These are phyloP conservation scores for Philopotamus ludificatus DNA, from an alignment of 1,140 invertebrate species.

Conservation along the genomic window DNA sequence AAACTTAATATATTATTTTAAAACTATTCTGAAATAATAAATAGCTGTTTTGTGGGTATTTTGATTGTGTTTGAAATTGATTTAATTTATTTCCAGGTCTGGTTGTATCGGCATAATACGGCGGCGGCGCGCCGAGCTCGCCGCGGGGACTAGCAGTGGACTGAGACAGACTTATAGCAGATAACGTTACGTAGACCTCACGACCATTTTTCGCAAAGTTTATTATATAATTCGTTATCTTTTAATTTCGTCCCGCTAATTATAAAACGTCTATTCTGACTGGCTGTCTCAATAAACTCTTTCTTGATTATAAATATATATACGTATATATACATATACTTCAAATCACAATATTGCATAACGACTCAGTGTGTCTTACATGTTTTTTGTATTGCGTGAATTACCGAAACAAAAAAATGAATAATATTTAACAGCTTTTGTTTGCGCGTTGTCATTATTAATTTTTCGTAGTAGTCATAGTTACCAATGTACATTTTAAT, in stretches of 20 bases:
- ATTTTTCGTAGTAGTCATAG: background rate
- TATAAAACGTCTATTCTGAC: conserved; percentile 37
- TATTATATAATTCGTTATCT: background rate
- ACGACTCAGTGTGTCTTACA: too few species aligned
- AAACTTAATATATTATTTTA: too few species aligned
- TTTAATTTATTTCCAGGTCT: conserved; percentile 60
- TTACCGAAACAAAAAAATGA: too few species aligned
- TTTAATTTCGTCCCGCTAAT: conserved; percentile 14
- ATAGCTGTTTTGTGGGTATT: too few species aligned
- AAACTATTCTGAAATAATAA: too few species aligned
- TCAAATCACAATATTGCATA: too few species aligned
- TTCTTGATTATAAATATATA: conserved; percentile 10
- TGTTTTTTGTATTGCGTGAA: too few species aligned
- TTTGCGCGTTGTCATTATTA: too few species aligned
- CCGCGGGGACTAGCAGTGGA: conserved; percentile 67
- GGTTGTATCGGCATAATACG: conserved; percentile 63
- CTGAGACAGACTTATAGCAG: conserved; percentile 56
- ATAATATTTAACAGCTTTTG: too few species aligned
- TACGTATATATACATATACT: conserved; percentile 1
- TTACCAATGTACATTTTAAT: background rate
- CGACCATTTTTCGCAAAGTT: conserved; percentile 9
- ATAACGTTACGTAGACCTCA: conserved; percentile 36
- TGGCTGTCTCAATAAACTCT: conserved; percentile 39
- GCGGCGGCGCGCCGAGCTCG: conserved; percentile 59
- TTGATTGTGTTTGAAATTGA: too few species aligned